Conservation (phyloP, 2,797 vertebrate species). For the Gambusia yucatana region DNA sequence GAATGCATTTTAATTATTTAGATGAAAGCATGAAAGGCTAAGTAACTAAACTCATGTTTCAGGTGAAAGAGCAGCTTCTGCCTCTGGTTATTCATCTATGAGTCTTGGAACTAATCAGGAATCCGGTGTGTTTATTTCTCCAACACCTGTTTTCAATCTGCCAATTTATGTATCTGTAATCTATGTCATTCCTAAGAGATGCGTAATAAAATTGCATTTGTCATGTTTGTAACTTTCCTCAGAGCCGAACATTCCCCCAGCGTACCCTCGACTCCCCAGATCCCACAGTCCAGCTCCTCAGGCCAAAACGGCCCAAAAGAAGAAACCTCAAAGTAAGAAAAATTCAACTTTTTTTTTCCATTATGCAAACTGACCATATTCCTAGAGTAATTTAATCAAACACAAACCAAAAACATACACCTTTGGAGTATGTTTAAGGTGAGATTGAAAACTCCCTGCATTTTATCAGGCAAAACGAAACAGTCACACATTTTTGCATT, state of each 20-base stretch:
- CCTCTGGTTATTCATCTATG: not conserved
- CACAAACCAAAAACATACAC: not conserved
- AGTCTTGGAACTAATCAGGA: accelerated
- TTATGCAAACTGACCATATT: not conserved
- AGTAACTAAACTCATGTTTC: constrained; percentile 8
- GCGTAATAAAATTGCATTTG: not conserved
- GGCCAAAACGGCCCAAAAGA: constrained; percentile 33
- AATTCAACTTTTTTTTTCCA: not conserved
- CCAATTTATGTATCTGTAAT: not conserved
- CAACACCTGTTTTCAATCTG: not conserved
- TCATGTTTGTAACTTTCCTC: not conserved
- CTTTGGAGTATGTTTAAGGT: not conserved
- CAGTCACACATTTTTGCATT: not conserved
- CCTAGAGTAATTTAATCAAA: not conserved
- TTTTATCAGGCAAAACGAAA: not conserved
- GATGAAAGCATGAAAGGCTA: not conserved
- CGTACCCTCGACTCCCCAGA: not conserved
- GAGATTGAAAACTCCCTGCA: not conserved
- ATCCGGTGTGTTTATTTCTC: constrained; percentile 28
- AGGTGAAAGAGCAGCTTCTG: constrained; percentile 23
- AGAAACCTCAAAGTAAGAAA: constrained; percentile 49
- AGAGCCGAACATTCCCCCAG: not conserved
- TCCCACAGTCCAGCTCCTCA: constrained; percentile 41
- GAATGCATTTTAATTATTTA: not conserved
- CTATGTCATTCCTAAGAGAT: not conserved